Evolutionary conservation across 2,797 vertebrate genomes (phyloP).

Genomic region (Pitangus sulphuratus): DNA sequence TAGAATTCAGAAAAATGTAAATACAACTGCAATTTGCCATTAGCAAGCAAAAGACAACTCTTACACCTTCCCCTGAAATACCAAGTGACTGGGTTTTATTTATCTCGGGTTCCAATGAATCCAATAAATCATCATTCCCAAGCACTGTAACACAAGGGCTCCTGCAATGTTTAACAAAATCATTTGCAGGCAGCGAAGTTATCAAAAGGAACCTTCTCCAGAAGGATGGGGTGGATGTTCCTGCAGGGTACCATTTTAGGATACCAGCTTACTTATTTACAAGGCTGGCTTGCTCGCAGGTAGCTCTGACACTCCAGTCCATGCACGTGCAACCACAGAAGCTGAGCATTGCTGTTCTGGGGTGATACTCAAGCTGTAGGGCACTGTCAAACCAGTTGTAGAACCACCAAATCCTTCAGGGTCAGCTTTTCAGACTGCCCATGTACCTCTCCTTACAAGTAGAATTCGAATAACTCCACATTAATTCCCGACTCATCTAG

Average conservation of each 20-base stretch:
- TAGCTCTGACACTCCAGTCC: not conserved
- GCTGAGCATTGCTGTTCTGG: not conserved
- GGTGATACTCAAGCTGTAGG: not conserved
- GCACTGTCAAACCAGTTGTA: not conserved
- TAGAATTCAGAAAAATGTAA: not conserved
- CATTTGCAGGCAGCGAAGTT: not conserved
- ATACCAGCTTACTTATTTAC: not conserved
- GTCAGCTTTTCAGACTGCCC: not conserved
- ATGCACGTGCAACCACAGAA: accelerated
- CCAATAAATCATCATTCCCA: not conserved
- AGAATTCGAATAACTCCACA: not conserved
- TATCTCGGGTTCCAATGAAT: not conserved
- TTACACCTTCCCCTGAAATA: not conserved
- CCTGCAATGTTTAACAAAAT: not conserved
- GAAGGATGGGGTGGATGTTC: not conserved
- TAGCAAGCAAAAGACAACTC: not conserved
- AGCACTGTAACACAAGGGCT: not conserved
- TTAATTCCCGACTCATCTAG: not conserved
- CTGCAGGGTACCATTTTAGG: not conserved
- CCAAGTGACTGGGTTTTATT: not conserved
- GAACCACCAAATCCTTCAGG: not conserved
- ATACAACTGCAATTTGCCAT: not conserved
- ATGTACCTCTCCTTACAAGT: accelerated
- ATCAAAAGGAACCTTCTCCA: not conserved
- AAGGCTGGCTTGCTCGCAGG: not conserved